These are phyloP conservation scores for Ancistrus triradiatus DNA, from an alignment of 2,113 vertebrate species.

Conservation along the genomic window DNA sequence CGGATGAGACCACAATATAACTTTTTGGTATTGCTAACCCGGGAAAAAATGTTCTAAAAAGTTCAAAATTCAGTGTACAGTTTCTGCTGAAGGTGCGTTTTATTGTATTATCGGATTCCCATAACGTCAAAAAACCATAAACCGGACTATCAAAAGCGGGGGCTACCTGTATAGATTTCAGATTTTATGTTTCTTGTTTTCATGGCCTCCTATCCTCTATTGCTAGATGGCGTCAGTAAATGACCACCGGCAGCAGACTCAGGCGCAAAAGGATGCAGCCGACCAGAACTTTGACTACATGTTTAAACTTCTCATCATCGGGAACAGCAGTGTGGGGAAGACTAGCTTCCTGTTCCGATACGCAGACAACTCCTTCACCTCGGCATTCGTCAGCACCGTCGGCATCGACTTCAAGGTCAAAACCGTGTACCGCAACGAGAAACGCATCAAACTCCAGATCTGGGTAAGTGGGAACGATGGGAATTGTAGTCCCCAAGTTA, in stretches of 20 bases:
- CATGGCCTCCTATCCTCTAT: not conserved
- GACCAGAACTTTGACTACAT: conserved; percentile 93
- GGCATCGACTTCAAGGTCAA: conserved; percentile 94
- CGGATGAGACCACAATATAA: too few relatives aligned
- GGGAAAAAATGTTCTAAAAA: too few relatives aligned
- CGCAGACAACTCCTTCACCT: conserved; percentile 84
- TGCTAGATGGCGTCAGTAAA: conserved; percentile 79
- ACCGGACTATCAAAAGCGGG: too few relatives aligned
- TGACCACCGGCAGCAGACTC: conserved; percentile 55
- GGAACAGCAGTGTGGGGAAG: conserved; percentile 88
- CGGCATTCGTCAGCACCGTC: conserved; percentile 86
- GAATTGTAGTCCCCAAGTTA: not conserved
- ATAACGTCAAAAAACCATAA: too few relatives aligned
- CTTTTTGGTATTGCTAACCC: too few relatives aligned
- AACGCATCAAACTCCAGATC: conserved; percentile 88
- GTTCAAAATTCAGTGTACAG: too few relatives aligned
- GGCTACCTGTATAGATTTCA: too few relatives aligned
- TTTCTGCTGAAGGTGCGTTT: too few relatives aligned
- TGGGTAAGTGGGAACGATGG: conserved; percentile 70
- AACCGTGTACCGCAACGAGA: conserved; percentile 82
- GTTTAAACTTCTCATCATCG: conserved; percentile 87
- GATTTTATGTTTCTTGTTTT: too few relatives aligned
- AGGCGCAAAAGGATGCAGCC: conserved; percentile 70
- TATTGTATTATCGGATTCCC: too few relatives aligned
- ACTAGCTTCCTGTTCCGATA: conserved; percentile 89